Conservation (phyloP, 2,888 invertebrate genomes). For the Nycteola revayana region DNA sequence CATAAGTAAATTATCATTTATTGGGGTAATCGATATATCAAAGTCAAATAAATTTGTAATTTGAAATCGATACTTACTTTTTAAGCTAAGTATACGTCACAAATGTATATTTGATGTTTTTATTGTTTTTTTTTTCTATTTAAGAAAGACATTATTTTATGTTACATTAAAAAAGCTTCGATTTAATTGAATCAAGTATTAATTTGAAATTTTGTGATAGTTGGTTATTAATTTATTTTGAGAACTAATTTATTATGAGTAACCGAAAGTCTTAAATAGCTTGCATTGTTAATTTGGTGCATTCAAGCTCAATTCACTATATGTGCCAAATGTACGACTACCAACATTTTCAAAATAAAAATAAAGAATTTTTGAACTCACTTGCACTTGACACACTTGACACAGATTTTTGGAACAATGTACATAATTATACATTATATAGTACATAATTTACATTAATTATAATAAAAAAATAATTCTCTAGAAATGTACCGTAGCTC, state of each 20-base stretch:
- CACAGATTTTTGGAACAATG: constrained; percentile 71
- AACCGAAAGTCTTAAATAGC: constrained; percentile 46
- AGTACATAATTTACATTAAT: constrained; percentile 48
- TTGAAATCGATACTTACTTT: too few species aligned
- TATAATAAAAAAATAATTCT: constrained; percentile 48
- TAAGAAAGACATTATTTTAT: neutral
- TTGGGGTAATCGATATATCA: too few species aligned
- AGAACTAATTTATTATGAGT: constrained; percentile 22
- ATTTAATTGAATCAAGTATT: constrained; percentile 14
- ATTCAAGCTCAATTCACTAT: constrained; percentile 58
- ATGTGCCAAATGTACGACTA: constrained; percentile 62
- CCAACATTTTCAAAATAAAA: constrained; percentile 26
- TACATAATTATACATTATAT: constrained; percentile 73
- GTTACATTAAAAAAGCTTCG: neutral
- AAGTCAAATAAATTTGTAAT: too few species aligned
- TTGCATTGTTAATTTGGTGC: constrained; percentile 51
- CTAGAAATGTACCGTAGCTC: constrained; percentile 70
- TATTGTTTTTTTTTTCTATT: too few species aligned
- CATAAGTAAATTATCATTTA: too few species aligned
- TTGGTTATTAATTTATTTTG: constrained; percentile 23
- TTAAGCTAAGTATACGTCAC: constrained; percentile 8
- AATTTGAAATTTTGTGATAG: constrained; percentile 33
- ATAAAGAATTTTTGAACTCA: constrained; percentile 36
- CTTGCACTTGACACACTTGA: constrained; percentile 44
- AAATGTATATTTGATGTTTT: constrained; percentile 6